Conservation (phyloP, 2,113 vertebrate genomes). For the Pomatostomus ruficeps region DNA sequence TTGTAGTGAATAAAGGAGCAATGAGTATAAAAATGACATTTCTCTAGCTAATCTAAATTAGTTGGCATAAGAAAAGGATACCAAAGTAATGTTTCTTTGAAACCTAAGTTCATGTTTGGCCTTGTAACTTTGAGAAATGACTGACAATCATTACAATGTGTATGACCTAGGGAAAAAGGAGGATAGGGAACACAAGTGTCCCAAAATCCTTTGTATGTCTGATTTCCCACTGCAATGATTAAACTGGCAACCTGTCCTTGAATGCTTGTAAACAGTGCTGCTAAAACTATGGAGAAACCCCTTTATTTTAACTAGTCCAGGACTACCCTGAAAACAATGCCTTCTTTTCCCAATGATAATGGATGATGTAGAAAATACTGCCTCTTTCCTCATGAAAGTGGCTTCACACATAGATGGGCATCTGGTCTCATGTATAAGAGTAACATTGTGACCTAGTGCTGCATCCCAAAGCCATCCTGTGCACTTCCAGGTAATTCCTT, state of each 20-base stretch:
- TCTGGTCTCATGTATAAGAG: neutral
- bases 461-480: neutral
- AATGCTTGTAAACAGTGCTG: neutral
- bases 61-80: neutral
- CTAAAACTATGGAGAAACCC: neutral
- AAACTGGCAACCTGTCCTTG: neutral
- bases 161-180: neutral
- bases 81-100: neutral
- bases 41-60: neutral
- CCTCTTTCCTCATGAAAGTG: neutral
- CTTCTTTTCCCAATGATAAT: neutral
- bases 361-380: neutral
- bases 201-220: neutral
- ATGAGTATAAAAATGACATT: neutral
- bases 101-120: neutral
- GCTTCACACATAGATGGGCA: neutral
- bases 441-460: neutral
- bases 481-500: neutral
- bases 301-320: neutral
- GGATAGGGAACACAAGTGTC: neutral
- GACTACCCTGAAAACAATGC: neutral
- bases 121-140: neutral
- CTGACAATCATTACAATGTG: neutral
- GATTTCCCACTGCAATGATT: neutral
- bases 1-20: neutral